Evolutionary conservation across 1,140 invertebrate genomes (phyloP), one percentile per base, ranked within the genome.

Genomic region (Drosophila prosaltans): DNA sequence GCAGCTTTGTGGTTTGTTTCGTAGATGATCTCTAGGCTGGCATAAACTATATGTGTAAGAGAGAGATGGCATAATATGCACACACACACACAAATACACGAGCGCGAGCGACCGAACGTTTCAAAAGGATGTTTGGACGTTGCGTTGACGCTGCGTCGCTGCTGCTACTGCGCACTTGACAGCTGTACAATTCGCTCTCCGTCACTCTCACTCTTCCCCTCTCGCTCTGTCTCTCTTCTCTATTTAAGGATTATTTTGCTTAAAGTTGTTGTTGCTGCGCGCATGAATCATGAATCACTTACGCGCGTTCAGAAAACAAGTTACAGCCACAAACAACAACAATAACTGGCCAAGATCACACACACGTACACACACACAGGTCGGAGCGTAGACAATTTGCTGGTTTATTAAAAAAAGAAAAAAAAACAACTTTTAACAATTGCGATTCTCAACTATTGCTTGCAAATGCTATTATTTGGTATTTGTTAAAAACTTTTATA

Each of bases 231-330:
- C 69, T 72, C 61, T 63, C 61, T 16, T 21, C 16, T 45, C 43
- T 45, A 74, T 62, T 58, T 64, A 30, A 54, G n/a, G 72, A 55
- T 72, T 66, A 30, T 72, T 36, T 55, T 60, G 28, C 24, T 80
- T 85, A 62, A 63, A 74, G 54, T 55, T 73, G 61, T 36, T 58
- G 21, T 54, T 76, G 51, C 68, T 32, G 63, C 72, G 76, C 28
- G 28, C 28, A 30, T 30, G 28, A 30, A 30, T 30, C 74, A 86
- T 82, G 82, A 88, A 80, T 82, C 82, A 86, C 74, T 84, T 76
- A 88, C 82, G 80, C 82, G 76, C 79, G 68, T 43, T 74, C 81
- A 70, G 66, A 73, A 85, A 85, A 86, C 83, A 70, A 89, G 77
- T 88, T 88, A 78, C 76, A 83, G 73, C 58, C 72, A 86, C 65